Evolutionary conservation across 2,888 invertebrate genomes (phyloP).

Genomic region (Tipula unca): DNA sequence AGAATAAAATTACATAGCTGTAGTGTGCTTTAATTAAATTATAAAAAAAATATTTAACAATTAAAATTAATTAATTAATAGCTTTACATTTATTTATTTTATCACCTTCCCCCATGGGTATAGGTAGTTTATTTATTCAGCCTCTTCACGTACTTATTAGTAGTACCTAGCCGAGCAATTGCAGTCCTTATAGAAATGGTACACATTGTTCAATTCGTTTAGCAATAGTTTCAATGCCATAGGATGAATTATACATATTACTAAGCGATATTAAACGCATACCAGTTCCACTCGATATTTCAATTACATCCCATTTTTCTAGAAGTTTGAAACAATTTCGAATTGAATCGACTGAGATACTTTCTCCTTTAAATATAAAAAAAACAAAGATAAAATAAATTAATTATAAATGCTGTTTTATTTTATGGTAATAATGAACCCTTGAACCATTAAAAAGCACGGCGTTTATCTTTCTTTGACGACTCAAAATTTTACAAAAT

Average conservation of each 20-base stretch:
- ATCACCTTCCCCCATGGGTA: not conserved
- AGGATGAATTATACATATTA: slow-evolving; percentile 40
- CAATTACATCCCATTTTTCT: slow-evolving; percentile 72
- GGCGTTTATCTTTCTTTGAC: too few relatives aligned
- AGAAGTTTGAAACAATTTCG: slow-evolving; percentile 75
- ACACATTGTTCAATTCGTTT: slow-evolving; percentile 32
- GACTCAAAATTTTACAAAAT: too few relatives aligned
- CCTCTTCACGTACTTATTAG: not conserved
- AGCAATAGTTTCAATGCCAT: slow-evolving; percentile 35
- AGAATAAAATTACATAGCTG: not conserved
- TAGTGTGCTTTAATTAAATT: not conserved
- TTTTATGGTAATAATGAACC: too few relatives aligned
- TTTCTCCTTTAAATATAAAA: slow-evolving; percentile 59
- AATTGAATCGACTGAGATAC: slow-evolving; percentile 77
- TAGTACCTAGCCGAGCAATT: not conserved
- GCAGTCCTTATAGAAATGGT: slow-evolving; percentile 15
- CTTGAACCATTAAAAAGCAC: too few relatives aligned
- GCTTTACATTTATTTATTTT: not conserved
- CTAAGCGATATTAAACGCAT: slow-evolving; percentile 43
- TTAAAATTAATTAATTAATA: slow-evolving; percentile 14
- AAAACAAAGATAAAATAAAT: not conserved
- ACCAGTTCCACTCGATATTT: slow-evolving; percentile 44
- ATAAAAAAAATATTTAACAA: not conserved
- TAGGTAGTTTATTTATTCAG: not conserved
- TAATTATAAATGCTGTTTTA: too few relatives aligned